phyloP scores from a whole-genome alignment of 2,113 vertebrate species.

The Genyomyrus donnyi region DNA sequence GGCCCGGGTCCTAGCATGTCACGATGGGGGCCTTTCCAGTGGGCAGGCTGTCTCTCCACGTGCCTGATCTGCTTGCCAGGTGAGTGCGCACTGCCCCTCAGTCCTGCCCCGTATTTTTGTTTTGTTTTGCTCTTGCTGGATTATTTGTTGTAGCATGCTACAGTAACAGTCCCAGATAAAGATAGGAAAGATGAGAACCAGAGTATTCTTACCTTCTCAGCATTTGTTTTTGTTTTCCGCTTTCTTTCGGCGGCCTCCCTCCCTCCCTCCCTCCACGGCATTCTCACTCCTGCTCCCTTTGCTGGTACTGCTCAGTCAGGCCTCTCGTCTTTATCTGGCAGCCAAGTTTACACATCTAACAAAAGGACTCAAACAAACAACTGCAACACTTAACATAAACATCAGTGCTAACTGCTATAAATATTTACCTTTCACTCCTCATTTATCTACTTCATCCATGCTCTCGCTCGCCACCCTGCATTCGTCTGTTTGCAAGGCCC shows the following conservation, averaged over 20 bases:
- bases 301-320: constrained; percentile 17
- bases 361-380: constrained; percentile 65
- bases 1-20: not conserved
- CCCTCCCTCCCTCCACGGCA: constrained; percentile 31
- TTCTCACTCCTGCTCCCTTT: constrained; percentile 20
- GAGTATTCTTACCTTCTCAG: constrained; percentile 24
- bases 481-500: constrained; percentile 28
- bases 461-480: constrained; percentile 36
- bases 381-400: constrained; percentile 63
- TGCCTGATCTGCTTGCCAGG: not conserved
- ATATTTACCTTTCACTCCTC: constrained; percentile 63
- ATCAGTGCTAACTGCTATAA: constrained; percentile 59
- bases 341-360: constrained; percentile 68
- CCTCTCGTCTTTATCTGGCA: constrained; percentile 56
- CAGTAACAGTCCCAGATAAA: constrained; percentile 57
- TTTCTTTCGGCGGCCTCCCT: constrained; percentile 45
- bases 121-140: constrained; percentile 49
- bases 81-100: not conserved
- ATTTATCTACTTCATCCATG: constrained; percentile 42
- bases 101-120: constrained; percentile 32
- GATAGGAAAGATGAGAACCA: constrained; percentile 34
- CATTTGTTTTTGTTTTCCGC: constrained; percentile 37
- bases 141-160: constrained; percentile 63
- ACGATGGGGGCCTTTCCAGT: not conserved
- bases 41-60: not conserved